These are phyloP conservation scores for Trinectes maculatus DNA, from an alignment of 2,113 vertebrate genomes.

Conservation along the genomic window DNA sequence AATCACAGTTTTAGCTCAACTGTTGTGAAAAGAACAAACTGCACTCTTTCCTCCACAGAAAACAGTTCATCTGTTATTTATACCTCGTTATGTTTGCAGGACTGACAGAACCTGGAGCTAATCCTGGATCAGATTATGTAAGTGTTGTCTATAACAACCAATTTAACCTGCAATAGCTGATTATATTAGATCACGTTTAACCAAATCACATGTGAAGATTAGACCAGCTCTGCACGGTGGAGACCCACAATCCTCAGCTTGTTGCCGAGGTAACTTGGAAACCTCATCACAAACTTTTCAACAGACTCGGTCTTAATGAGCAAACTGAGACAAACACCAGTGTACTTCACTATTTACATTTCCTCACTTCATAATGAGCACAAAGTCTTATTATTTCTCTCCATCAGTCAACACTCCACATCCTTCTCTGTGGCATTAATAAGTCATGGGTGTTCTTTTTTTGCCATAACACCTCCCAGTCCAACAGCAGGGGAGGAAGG, in stretches of 20 bases:
- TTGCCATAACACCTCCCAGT: constrained; percentile 25
- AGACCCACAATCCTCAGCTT: constrained; percentile 7
- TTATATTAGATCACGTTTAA: too few species aligned
- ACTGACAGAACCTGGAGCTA: too few species aligned
- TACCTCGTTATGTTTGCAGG: too few species aligned
- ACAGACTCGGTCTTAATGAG: constrained; percentile 43
- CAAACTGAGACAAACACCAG: constrained; percentile 14
- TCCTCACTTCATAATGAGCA: constrained; percentile 21
- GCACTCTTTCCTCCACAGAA: too few species aligned
- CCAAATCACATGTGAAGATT: too few species aligned
- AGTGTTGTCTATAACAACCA: too few species aligned
- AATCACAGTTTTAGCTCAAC: too few species aligned
- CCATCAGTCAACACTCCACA: constrained; percentile 39
- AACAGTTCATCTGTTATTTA: too few species aligned
- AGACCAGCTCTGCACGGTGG: too few species aligned
- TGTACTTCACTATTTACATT: constrained; percentile 11
- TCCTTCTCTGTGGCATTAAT: constrained; percentile 44
- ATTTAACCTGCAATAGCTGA: too few species aligned
- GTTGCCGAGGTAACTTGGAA: neutral
- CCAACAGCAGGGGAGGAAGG: constrained; percentile 25
- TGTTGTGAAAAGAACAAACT: too few species aligned
- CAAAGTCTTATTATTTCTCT: constrained; percentile 32
- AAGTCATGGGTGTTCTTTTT: constrained; percentile 49
- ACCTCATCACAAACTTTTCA: constrained; percentile 12
- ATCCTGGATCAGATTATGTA: too few species aligned